phyloP scores from a whole-genome alignment of 2,888 invertebrate species.

The Rhagonycha lutea region DNA sequence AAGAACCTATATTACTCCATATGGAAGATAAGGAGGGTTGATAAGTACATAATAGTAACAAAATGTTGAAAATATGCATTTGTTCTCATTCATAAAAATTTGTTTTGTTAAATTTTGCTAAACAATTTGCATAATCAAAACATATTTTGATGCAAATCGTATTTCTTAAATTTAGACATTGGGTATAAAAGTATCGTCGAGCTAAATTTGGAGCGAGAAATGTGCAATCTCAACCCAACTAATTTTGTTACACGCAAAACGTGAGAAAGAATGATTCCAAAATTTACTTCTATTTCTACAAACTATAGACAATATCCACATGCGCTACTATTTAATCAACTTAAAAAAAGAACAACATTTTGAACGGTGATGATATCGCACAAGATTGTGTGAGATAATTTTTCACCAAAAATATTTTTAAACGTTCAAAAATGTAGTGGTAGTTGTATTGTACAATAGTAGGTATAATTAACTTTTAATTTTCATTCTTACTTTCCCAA shows the following conservation, averaged over 20 bases:
- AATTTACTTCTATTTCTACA: neutral
- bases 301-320: neutral
- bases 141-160: constrained; percentile 11
- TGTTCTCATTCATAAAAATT: neutral
- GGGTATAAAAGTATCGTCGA: constrained; percentile 37
- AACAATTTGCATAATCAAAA: neutral
- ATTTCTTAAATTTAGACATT: constrained; percentile 19
- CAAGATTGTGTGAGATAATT: neutral
- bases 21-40: neutral
- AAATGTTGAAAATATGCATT: neutral
- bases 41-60: neutral
- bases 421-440: neutral
- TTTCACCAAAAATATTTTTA: neutral
- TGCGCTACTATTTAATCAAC: neutral
- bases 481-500: neutral
- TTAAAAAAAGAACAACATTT: neutral
- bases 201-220: constrained; percentile 62
- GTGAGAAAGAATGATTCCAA: neutral
- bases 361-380: neutral
- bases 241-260: constrained; percentile 10
- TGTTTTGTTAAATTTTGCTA: neutral
- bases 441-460: neutral
- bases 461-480: neutral
- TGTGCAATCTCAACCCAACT: constrained; percentile 11
- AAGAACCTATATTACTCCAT: neutral